phyloP scores from a whole-genome alignment of 2,113 vertebrate species.

The Macquaria ambigua region DNA sequence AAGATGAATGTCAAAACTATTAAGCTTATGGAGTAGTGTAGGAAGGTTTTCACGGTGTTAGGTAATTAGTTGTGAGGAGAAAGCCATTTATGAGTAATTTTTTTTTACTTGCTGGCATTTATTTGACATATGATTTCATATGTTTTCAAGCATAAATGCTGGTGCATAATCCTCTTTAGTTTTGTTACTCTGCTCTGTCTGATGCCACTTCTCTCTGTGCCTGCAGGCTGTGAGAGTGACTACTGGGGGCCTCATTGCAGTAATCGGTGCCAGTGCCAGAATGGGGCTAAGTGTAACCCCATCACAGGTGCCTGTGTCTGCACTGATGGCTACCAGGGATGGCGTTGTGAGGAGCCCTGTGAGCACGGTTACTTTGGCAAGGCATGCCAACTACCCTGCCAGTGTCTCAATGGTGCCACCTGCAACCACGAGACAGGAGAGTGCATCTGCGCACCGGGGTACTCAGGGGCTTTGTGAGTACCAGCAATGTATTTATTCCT shows the following conservation, averaged over 20 bases:
- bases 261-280: slow-evolving; percentile 98
- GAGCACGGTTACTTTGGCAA: slow-evolving; percentile 93
- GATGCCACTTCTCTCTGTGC: slow-evolving; percentile 55
- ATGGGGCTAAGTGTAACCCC: slow-evolving; percentile 96
- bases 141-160: slow-evolving; percentile 23
- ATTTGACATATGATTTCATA: slow-evolving; percentile 1
- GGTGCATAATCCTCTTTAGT: slow-evolving; percentile 18
- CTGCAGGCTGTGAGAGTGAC: slow-evolving; percentile 95
- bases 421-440: slow-evolving; percentile 96
- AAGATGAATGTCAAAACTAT: not conserved
- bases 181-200: slow-evolving; percentile 24
- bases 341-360: slow-evolving; percentile 97
- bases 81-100: slow-evolving; percentile 13
- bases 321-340: slow-evolving; percentile 94
- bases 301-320: slow-evolving; percentile 99
- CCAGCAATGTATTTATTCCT: slow-evolving; percentile 26
- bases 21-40: not conserved
- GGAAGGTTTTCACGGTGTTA: not conserved
- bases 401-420: slow-evolving; percentile 94
- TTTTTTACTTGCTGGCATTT: slow-evolving; percentile 8
- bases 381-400: slow-evolving; percentile 92
- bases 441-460: slow-evolving; percentile 94
- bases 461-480: slow-evolving; percentile 97
- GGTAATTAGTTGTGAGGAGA: slow-evolving; percentile 4
- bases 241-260: slow-evolving; percentile 99